A percentile compares a stretch with the other conserved stretches of the same genome.
Evolutionary conservation across 2,888 invertebrate species (phyloP).

Genomic region (Apodemia zela): DNA sequence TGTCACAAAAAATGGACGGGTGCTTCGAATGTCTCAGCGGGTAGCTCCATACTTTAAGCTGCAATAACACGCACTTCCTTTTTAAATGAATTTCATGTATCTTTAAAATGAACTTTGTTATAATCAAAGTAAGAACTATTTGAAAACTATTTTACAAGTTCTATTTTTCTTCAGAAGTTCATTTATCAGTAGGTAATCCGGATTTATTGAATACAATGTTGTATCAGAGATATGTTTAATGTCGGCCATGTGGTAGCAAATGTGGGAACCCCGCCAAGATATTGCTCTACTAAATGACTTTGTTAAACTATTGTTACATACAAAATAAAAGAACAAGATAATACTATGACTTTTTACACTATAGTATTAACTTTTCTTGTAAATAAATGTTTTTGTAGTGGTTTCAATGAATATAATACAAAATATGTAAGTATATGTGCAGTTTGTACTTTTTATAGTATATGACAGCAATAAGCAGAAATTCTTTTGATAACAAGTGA

Average conservation of each 20-base stretch:
- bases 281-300: conserved; percentile 69
- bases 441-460: too few relatives aligned
- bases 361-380: not conserved
- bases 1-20: conserved; percentile 79
- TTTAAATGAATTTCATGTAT: conserved; percentile 42
- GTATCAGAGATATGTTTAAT: conserved; percentile 59
- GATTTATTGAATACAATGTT: conserved; percentile 69
- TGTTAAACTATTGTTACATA: conserved; percentile 66
- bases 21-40: conserved; percentile 77
- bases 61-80: conserved; percentile 79
- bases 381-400: not conserved
- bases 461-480: too few relatives aligned
- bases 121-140: conserved; percentile 43
- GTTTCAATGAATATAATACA: too few relatives aligned
- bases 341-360: not conserved
- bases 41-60: conserved; percentile 71
- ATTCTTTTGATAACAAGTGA: too few relatives aligned
- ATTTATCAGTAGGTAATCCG: conserved; percentile 67
- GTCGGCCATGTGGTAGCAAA: conserved; percentile 72
- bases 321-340: not conserved
- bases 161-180: conserved; percentile 47
- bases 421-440: too few relatives aligned
- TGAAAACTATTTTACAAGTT: conserved; percentile 33
- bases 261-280: conserved; percentile 79
- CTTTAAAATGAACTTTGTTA: conserved; percentile 48